Evolutionary conservation across 2,888 invertebrate genomes (phyloP).

Genomic region (Tetanocera ferruginea): DNA sequence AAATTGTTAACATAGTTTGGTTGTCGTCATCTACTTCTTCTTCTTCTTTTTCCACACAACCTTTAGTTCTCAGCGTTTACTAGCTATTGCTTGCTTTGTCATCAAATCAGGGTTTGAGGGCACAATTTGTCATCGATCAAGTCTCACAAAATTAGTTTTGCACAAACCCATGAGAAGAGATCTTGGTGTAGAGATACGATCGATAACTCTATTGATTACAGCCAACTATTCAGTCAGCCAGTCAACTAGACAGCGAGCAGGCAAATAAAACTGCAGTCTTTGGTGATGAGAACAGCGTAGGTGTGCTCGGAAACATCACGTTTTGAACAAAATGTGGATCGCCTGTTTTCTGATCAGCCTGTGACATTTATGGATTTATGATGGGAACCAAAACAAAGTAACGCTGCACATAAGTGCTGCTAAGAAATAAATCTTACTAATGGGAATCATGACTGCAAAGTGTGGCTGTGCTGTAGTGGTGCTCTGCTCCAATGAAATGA

Average conservation of each 20-base stretch:
- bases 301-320: constrained; percentile 29
- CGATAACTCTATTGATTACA: constrained; percentile 20
- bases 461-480: neutral
- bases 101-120: constrained; percentile 10
- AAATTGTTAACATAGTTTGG: constrained; percentile 27
- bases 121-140: constrained; percentile 29
- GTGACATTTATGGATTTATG: constrained; percentile 1
- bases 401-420: neutral
- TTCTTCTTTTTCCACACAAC: neutral
- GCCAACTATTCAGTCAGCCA: too few relatives aligned
- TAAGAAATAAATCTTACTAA: too few relatives aligned
- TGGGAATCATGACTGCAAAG: neutral
- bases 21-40: neutral
- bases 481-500: neutral
- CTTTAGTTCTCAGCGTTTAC: neutral
- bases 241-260: neutral
- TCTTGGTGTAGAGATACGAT: constrained; percentile 6
- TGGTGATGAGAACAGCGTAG: neutral
- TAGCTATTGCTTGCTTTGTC: constrained; percentile 4
- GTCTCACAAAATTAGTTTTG: constrained; percentile 14
- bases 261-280: neutral
- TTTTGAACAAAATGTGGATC: constrained; percentile 12
- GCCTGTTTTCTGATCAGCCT: neutral
- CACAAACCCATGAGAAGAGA: neutral
- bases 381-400: constrained; percentile 4